Conservation (phyloP, 53 echinoderm and acorn worm genomes). For the Mesocentrotus franciscanus region DNA sequence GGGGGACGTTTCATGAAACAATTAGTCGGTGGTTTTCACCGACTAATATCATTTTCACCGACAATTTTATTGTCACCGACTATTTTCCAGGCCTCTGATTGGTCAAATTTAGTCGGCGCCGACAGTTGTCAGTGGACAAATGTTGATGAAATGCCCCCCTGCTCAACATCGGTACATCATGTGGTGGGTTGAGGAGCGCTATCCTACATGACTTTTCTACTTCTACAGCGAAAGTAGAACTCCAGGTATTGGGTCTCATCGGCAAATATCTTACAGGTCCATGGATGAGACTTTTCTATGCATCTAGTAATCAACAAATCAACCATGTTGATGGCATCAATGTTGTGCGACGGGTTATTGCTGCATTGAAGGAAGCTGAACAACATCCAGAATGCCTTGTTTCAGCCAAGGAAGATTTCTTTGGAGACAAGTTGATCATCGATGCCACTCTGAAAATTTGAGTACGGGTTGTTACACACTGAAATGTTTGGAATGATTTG, state of each 20-base stretch:
- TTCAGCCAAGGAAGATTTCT: slow-evolving; percentile 46
- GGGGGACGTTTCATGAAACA: too few species aligned
- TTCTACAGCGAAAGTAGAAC: neutral
- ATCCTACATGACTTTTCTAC: slow-evolving; percentile 65
- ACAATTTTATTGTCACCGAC: too few species aligned
- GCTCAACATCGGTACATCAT: slow-evolving; percentile 43
- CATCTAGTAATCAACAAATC: slow-evolving; percentile 28
- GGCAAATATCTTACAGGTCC: slow-evolving; percentile 70
- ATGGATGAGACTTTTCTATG: slow-evolving; percentile 55
- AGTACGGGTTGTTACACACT: too few species aligned
- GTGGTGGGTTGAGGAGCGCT: slow-evolving; percentile 58
- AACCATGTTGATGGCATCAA: slow-evolving; percentile 78
- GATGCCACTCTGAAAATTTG: slow-evolving; percentile 47
- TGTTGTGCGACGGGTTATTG: slow-evolving; percentile 56
- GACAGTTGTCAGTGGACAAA: too few species aligned
- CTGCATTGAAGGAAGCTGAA: slow-evolving; percentile 35
- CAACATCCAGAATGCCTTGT: neutral
- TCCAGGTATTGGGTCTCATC: slow-evolving; percentile 68
- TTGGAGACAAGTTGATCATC: slow-evolving; percentile 14
- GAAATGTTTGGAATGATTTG: too few species aligned
- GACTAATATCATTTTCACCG: too few species aligned
- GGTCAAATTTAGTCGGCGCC: too few species aligned
- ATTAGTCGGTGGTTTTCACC: too few species aligned
- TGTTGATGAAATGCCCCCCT: too few species aligned
- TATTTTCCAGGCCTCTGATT: too few species aligned